Conservation (phyloP, 2,888 invertebrate genomes). For the Cataglyphis livida region DNA sequence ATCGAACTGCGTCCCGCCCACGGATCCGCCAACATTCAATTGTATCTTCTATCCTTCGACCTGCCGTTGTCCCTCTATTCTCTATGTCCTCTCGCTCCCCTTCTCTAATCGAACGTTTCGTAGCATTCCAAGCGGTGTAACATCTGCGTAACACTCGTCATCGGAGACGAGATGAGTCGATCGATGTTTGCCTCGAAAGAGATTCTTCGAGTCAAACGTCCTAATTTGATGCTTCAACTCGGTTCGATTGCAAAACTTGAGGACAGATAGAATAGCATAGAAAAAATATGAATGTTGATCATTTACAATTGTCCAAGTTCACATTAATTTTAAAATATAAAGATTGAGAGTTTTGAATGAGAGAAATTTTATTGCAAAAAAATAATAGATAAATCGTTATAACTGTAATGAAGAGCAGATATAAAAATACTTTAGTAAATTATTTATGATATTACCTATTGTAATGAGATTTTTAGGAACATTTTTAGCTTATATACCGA, state of each 20-base stretch:
- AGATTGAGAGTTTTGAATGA: not conserved
- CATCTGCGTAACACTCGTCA: slow-evolving; percentile 44
- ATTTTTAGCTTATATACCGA: slow-evolving; percentile 18
- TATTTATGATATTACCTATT: not conserved
- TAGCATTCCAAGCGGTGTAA: slow-evolving; percentile 18
- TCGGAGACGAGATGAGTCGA: not conserved
- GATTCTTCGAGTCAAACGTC: not conserved
- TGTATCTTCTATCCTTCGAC: slow-evolving; percentile 71
- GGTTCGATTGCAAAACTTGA: not conserved
- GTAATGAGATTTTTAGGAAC: not conserved
- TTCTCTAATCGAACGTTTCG: slow-evolving; percentile 42
- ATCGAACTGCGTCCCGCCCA: slow-evolving; percentile 81
- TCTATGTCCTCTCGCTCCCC: slow-evolving; percentile 7
- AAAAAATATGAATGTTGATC: not conserved
- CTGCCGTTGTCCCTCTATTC: slow-evolving; percentile 27
- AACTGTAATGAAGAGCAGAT: not conserved
- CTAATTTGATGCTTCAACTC: slow-evolving; percentile 4
- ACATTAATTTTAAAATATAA: not conserved
- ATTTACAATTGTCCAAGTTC: not conserved
- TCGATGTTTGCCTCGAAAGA: slow-evolving; percentile 15
- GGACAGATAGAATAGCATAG: not conserved
- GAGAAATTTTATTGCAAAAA: not conserved
- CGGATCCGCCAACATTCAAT: slow-evolving; percentile 80
- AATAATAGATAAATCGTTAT: not conserved
- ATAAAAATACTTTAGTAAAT: not conserved